Conservation (phyloP, 1,140 invertebrate species). For the Cydia fagiglandana region DNA sequence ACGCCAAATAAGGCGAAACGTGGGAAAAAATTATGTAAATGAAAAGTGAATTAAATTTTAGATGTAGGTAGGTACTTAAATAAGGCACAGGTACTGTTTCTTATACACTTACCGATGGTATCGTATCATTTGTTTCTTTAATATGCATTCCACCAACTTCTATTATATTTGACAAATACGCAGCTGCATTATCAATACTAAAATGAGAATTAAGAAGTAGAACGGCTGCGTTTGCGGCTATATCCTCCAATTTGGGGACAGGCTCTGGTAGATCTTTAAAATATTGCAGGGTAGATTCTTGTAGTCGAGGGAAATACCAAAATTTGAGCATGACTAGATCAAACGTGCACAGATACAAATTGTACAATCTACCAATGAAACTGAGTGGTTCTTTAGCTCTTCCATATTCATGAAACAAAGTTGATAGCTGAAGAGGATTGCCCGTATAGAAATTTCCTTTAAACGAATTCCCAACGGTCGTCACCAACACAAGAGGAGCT, state of each 20-base stretch:
- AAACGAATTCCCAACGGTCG: constrained; percentile 25
- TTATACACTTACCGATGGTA: constrained; percentile 63
- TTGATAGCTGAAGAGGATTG: constrained; percentile 68
- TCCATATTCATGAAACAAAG: constrained; percentile 56
- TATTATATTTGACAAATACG: constrained; percentile 77
- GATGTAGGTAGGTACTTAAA: too few species aligned
- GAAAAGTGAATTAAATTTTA: too few species aligned
- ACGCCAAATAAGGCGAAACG: too few species aligned
- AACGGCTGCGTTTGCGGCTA: constrained; percentile 56
- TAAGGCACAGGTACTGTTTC: too few species aligned
- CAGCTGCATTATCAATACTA: constrained; percentile 68
- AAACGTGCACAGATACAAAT: constrained; percentile 24
- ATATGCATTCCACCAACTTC: constrained; percentile 79
- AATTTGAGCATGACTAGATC: constrained; percentile 32
- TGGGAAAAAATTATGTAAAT: too few species aligned
- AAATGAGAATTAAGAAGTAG: constrained; percentile 80
- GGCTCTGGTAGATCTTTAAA: constrained; percentile 44
- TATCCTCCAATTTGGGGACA: constrained; percentile 39
- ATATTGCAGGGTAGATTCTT: constrained; percentile 49
- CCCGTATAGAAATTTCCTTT: constrained; percentile 49
- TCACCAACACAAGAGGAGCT: constrained; percentile 45
- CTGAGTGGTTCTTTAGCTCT: constrained; percentile 45
- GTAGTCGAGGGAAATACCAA: constrained; percentile 40
- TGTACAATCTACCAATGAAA: constrained; percentile 59
- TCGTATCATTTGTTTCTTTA: constrained; percentile 46